Evolutionary conservation across 2,797 vertebrate genomes (phyloP), one percentile per base, ranked within the genome.

Genomic region (Enteromius radiatus): DNA sequence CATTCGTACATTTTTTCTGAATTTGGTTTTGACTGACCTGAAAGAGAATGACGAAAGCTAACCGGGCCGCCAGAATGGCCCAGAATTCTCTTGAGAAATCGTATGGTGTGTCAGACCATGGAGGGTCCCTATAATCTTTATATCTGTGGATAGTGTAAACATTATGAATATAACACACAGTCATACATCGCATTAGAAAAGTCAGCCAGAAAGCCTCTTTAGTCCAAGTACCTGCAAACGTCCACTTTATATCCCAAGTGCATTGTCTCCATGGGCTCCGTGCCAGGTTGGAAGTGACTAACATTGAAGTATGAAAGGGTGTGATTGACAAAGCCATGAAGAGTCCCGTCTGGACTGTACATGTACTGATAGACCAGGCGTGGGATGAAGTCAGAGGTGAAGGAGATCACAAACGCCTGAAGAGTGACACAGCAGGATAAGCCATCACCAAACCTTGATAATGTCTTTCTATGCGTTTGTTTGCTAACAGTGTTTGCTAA

Each of bases 331-430:
- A 99, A 99, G 92, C 98, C 98, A 1, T 97, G 96, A 96, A 99
- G 95, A 87, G 96, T 96, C 84, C 97, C 97, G 3, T 97, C 95
- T n/a, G 93, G 88, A 88, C 98, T 99, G 95, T 98, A 99, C 91
- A 95, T 95, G 90, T 98, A 96, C 88, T 97, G 96, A 93, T 99
- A 99, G 77, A 99, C 97, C 84, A 99, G 95, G 82, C 98, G 96
- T 19, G 98, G 98, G 92, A 99, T 98, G 94, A 99, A 99, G 94
- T 99, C 97, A 0, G 98, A 99, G 1, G 98, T 99, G 92, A 99
- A 99, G 82, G 98, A 94, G 87, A 99, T 99, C 89, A 99, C 98
- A 41, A 99, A 99, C 9, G 97, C 98, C 98, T 99, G 91, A 3
- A 75, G 88, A 82, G 78, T 77, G 90, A 92, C 81, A 92, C 86